phyloP scores from a whole-genome alignment of 2,113 vertebrate species.

The Cephalopholis sonnerati region DNA sequence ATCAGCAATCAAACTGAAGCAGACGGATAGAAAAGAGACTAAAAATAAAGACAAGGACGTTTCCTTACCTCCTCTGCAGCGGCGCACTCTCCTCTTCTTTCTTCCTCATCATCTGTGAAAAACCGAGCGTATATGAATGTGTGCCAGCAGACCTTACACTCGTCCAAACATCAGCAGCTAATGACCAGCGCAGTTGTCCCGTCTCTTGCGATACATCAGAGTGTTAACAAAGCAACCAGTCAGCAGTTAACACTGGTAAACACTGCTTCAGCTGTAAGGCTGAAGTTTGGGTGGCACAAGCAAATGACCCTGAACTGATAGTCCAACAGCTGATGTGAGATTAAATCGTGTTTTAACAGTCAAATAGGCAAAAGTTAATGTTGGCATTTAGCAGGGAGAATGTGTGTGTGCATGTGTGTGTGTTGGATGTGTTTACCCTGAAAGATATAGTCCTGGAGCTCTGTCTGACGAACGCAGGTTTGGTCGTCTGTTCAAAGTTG shows the following conservation, averaged over 20 bases:
- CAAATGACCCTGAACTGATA: slow-evolving; percentile 59
- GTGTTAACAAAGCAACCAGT: slow-evolving; percentile 51
- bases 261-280: slow-evolving; percentile 39
- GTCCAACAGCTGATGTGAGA: slow-evolving; percentile 21
- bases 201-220: background rate
- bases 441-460: slow-evolving; percentile 92
- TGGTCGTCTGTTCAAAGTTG: slow-evolving; percentile 66
- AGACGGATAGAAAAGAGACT: background rate
- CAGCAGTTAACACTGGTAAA: slow-evolving; percentile 33
- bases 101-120: slow-evolving; percentile 79
- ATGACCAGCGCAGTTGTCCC: background rate
- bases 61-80: slow-evolving; percentile 80
- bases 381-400: background rate
- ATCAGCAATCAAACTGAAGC: background rate
- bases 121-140: background rate
- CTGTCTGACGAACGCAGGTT: slow-evolving; percentile 85
- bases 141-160: background rate
- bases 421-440: slow-evolving; percentile 85
- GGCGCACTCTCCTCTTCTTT: slow-evolving; percentile 78
- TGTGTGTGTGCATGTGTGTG: background rate
- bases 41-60: background rate
- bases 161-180: background rate
- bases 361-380: slow-evolving; percentile 55
- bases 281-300: slow-evolving; percentile 37
- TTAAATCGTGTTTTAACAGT: slow-evolving; percentile 56